Conservation (phyloP, 2,888 invertebrate species). For the Philaethria dido region DNA sequence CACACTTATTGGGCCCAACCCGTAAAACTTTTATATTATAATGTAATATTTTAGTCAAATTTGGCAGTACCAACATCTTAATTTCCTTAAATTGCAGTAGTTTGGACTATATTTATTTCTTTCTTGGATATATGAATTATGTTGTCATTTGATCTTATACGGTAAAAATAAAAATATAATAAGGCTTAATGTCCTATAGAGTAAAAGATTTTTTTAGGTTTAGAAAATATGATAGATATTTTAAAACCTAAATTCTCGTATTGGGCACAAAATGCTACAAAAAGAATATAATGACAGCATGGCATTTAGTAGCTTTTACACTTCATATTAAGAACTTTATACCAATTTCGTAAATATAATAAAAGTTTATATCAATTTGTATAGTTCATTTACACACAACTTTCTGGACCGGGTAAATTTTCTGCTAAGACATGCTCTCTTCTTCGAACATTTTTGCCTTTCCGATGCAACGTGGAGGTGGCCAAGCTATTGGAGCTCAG, state of each 20-base stretch:
- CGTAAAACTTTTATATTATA: not conserved
- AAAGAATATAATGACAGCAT: not conserved
- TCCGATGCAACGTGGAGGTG: conserved; percentile 75
- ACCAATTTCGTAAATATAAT: not conserved
- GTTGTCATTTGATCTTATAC: not conserved
- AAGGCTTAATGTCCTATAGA: not conserved
- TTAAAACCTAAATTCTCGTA: not conserved
- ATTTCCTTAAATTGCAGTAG: not conserved
- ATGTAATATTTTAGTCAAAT: not conserved
- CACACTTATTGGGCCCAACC: conserved; percentile 2
- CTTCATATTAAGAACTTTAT: conserved; percentile 4
- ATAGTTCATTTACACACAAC: conserved; percentile 87
- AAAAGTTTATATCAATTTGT: conserved; percentile 32
- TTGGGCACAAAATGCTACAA: not conserved
- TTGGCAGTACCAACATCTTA: not conserved
- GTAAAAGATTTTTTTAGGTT: not conserved
- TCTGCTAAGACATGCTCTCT: conserved; percentile 92
- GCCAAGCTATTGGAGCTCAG: conserved; percentile 75
- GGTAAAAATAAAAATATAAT: not conserved
- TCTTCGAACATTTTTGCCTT: conserved; percentile 81
- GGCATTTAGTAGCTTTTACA: not conserved
- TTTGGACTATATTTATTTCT: not conserved
- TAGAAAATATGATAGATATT: not conserved
- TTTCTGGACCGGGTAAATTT: conserved; percentile 93
- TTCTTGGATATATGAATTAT: not conserved